Percentiles rank a stretch among this genome's conserved stretches.
These are phyloP conservation scores for Erebia epiphron DNA, from an alignment of 2,888 invertebrate genomes.

Conservation along the genomic window DNA sequence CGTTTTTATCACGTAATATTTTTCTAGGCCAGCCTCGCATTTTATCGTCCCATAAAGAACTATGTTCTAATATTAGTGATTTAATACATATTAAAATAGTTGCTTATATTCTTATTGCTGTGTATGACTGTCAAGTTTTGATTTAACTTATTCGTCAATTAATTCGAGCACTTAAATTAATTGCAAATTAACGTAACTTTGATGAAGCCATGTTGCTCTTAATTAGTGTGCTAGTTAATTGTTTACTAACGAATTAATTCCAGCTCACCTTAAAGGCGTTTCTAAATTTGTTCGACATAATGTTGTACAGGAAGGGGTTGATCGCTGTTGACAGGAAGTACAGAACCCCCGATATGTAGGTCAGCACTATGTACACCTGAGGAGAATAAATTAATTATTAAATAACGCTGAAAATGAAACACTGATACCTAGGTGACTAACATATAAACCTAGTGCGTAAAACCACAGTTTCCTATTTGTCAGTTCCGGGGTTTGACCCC, in stretches of 20 bases:
- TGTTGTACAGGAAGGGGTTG: constrained; percentile 96
- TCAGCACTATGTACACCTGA: constrained; percentile 87
- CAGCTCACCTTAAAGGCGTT: constrained; percentile 93
- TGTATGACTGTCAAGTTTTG: neutral
- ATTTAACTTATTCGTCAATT: neutral
- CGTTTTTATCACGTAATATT: too few species aligned
- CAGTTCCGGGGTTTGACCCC: too few species aligned
- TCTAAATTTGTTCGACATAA: constrained; percentile 97
- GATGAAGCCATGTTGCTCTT: constrained; percentile 7
- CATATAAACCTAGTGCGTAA: too few species aligned
- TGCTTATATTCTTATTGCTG: too few species aligned
- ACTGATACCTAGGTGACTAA: too few species aligned
- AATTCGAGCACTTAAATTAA: neutral
- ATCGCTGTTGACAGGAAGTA: constrained; percentile 97
- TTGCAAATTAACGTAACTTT: constrained; percentile 3
- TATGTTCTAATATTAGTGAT: too few species aligned
- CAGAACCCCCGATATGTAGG: constrained; percentile 93
- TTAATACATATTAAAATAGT: too few species aligned
- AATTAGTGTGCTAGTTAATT: neutral
- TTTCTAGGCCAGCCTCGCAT: too few species aligned
- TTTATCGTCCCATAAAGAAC: too few species aligned
- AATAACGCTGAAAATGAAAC: neutral
- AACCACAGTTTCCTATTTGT: too few species aligned
- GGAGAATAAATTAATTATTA: constrained; percentile 39
- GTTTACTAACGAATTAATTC: neutral